Evolutionary conservation across 53 echinoderm and acorn worm species (phyloP).

Genomic region (Holothuria leucospilota): DNA sequence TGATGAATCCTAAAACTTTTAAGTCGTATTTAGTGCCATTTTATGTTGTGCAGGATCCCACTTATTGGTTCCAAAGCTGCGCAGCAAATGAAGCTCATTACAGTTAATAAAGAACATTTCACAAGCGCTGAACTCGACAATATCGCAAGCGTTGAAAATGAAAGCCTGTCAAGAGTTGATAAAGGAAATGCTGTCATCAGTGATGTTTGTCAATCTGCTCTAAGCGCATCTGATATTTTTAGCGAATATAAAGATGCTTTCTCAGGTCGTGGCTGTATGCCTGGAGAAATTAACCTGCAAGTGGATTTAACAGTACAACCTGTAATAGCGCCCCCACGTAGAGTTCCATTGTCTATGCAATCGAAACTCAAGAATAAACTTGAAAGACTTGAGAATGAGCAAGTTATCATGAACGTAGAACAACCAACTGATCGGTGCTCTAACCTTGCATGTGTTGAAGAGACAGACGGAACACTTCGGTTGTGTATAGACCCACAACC

Average conservation of each 20-base stretch:
- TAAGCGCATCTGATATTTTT: background rate
- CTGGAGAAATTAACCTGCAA: slow-evolving; percentile 58
- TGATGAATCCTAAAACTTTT: slow-evolving; percentile 55
- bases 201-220: no score
- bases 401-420: slow-evolving; percentile 26
- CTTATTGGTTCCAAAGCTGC: slow-evolving; percentile 40
- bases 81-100: slow-evolving; percentile 48
- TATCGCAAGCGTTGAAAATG: background rate
- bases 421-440: background rate
- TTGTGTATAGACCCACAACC: slow-evolving; percentile 39
- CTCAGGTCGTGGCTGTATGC: slow-evolving; percentile 52
- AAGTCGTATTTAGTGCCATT: slow-evolving; percentile 59
- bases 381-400: slow-evolving; percentile 1
- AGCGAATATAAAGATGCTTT: slow-evolving; percentile 40
- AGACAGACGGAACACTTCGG: slow-evolving; percentile 21
- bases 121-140: background rate
- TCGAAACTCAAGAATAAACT: slow-evolving; percentile 44
- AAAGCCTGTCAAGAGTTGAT: no score
- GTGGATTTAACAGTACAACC: slow-evolving; percentile 52
- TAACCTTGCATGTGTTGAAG: slow-evolving; percentile 4
- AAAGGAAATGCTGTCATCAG: no score
- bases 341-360: slow-evolving; percentile 50
- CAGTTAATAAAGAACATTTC: slow-evolving; percentile 47
- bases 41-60: slow-evolving; percentile 19
- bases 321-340: slow-evolving; percentile 53